A percentile compares a stretch with the other conserved stretches of the same genome.
phyloP scores from a whole-genome alignment of 1,140 invertebrate species.

The Diuraphis noxia region DNA sequence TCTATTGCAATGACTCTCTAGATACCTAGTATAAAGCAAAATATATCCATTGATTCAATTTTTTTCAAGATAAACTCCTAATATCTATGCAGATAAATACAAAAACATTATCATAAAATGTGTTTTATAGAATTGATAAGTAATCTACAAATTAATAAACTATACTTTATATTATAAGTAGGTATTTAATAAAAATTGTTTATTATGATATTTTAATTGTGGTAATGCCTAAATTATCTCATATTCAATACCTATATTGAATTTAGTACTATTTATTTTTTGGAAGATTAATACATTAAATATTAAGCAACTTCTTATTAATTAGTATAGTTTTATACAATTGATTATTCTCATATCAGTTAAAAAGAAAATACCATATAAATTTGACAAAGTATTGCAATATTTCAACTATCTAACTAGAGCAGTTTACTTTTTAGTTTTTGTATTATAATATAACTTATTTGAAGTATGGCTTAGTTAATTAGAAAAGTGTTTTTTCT shows the following conservation, averaged over 20 bases:
- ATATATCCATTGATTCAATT: no score
- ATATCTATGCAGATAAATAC: background rate
- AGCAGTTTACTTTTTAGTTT: background rate
- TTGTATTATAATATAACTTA: background rate
- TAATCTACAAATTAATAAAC: background rate
- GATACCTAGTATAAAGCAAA: no score
- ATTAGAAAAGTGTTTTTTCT: background rate
- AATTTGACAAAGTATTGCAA: background rate
- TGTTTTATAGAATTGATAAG: background rate
- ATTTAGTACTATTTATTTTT: background rate
- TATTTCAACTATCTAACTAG: background rate
- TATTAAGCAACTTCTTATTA: background rate
- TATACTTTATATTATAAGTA: no score
- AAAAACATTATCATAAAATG: background rate
- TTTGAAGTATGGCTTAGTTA: background rate
- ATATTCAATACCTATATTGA: background rate
- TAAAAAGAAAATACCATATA: background rate
- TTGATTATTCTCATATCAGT: background rate
- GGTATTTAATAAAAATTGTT: no score
- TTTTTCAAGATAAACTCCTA: background rate
- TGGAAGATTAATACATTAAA: background rate
- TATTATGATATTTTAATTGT: background rate
- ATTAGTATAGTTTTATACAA: background rate
- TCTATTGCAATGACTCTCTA: no score
- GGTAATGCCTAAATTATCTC: background rate